phyloP scores from a whole-genome alignment of 2,888 invertebrate genomes.

The Embidobia sp. region DNA sequence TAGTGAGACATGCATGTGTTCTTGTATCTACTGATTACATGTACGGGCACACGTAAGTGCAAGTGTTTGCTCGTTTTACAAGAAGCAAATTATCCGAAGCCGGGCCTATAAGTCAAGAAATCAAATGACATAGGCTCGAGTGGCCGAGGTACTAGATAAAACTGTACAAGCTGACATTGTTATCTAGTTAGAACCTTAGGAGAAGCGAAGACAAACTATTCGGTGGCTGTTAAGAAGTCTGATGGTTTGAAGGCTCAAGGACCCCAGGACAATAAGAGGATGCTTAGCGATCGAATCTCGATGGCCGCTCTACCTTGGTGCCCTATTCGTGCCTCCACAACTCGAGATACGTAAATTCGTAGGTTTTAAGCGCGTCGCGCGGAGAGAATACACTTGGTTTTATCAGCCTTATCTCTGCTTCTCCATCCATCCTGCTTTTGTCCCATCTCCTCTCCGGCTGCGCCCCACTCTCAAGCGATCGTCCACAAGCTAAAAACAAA shows the following conservation, averaged over 20 bases:
- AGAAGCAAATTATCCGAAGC: not conserved
- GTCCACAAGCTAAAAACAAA: constrained; percentile 78
- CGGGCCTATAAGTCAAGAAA: too few relatives aligned
- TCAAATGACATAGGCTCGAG: too few relatives aligned
- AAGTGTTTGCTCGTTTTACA: constrained; percentile 22
- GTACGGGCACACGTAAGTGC: constrained; percentile 11
- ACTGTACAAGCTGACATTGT: too few relatives aligned
- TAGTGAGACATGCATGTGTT: constrained; percentile 20
- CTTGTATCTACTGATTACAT: constrained; percentile 11
- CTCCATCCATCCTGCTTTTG: constrained; percentile 63
- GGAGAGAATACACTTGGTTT: constrained; percentile 68
- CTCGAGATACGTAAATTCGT: constrained; percentile 57
- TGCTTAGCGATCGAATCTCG: constrained; percentile 70
- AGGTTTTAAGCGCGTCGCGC: constrained; percentile 60
- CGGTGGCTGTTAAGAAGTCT: constrained; percentile 36
- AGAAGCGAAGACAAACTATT: too few relatives aligned
- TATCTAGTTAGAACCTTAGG: too few relatives aligned
- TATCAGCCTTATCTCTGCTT: constrained; percentile 76
- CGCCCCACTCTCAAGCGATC: constrained; percentile 54
- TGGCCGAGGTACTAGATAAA: not conserved
- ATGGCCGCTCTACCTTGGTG: constrained; percentile 67
- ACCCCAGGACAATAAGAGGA: constrained; percentile 73
- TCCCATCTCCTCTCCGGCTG: constrained; percentile 47
- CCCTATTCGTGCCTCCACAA: too few relatives aligned
- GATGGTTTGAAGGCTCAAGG: constrained; percentile 68